Evolutionary conservation across 2,797 vertebrate species (phyloP).

Genomic region (Pseudochaenichthys georgianus): DNA sequence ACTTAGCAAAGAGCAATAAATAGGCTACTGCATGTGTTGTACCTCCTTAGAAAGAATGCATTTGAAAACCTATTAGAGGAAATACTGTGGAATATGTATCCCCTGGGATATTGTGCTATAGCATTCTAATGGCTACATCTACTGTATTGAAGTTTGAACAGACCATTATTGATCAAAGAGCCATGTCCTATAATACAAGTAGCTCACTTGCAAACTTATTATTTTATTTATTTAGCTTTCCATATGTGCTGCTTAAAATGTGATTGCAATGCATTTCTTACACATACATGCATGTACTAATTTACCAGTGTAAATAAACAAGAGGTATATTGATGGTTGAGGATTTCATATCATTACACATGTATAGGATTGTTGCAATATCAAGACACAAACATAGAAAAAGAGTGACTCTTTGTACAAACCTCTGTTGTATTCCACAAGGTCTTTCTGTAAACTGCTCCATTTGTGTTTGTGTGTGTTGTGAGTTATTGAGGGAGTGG

Average conservation of each 20-base stretch:
- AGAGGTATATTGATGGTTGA: not conserved
- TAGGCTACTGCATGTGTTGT: conserved; percentile 71
- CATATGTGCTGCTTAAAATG: conserved; percentile 28
- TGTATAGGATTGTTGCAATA: conserved; percentile 5
- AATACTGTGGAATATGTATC: conserved; percentile 70
- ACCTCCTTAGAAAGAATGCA: conserved; percentile 79
- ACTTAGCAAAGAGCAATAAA: conserved; percentile 65
- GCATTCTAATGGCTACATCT: conserved; percentile 78
- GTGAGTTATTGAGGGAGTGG: conserved; percentile 32
- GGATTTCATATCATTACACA: not conserved
- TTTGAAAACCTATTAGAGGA: conserved; percentile 80
- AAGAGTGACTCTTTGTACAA: not conserved
- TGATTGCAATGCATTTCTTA: conserved; percentile 7
- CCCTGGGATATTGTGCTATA: conserved; percentile 67
- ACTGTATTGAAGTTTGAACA: conserved; percentile 81
- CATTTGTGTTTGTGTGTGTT: conserved; percentile 11
- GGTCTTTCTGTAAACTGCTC: conserved; percentile 3
- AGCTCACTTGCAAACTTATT: conserved; percentile 66
- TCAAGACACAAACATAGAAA: not conserved
- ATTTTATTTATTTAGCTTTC: conserved; percentile 63
- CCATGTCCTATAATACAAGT: conserved; percentile 69
- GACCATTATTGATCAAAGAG: conserved; percentile 78
- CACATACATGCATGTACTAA: not conserved
- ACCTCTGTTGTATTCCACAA: conserved; percentile 1
- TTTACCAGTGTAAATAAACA: not conserved